Evolutionary conservation across 2,113 vertebrate species (phyloP).

Genomic region (Otocyon megalotis): DNA sequence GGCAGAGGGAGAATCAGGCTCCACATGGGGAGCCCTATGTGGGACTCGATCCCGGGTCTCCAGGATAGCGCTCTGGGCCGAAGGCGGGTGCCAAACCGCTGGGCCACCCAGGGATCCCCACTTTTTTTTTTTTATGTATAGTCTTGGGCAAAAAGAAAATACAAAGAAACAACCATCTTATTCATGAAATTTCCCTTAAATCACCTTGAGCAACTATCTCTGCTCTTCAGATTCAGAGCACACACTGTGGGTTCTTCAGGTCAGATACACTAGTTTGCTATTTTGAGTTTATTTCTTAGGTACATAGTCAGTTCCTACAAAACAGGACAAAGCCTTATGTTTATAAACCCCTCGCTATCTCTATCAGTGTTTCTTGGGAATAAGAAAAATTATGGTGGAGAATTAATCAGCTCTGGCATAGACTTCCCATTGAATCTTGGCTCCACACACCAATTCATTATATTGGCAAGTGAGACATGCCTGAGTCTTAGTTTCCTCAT

Average conservation of each 20-base stretch:
- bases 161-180: background rate
- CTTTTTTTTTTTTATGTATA: background rate
- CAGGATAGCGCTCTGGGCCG: too few relatives aligned
- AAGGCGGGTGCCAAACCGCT: too few relatives aligned
- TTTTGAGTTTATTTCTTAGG: background rate
- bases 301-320: background rate
- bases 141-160: background rate
- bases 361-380: background rate
- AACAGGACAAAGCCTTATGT: background rate
- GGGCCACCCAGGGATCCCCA: too few relatives aligned
- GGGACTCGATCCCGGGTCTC: too few relatives aligned
- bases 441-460: background rate
- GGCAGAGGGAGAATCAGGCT: too few relatives aligned
- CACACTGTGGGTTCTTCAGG: background rate
- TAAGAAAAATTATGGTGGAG: background rate
- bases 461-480: background rate
- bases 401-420: background rate
- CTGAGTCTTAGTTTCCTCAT: background rate
- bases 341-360: background rate
- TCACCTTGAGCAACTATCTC: background rate
- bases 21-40: rapidly evolving
- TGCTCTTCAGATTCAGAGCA: background rate
- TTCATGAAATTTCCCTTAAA: background rate
- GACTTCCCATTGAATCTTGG: background rate
- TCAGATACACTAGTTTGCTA: background rate